Percentiles rank a stretch among this genome's conserved stretches.
Conservation (phyloP, 2,888 invertebrate species). For the Eristalis intricaria region DNA sequence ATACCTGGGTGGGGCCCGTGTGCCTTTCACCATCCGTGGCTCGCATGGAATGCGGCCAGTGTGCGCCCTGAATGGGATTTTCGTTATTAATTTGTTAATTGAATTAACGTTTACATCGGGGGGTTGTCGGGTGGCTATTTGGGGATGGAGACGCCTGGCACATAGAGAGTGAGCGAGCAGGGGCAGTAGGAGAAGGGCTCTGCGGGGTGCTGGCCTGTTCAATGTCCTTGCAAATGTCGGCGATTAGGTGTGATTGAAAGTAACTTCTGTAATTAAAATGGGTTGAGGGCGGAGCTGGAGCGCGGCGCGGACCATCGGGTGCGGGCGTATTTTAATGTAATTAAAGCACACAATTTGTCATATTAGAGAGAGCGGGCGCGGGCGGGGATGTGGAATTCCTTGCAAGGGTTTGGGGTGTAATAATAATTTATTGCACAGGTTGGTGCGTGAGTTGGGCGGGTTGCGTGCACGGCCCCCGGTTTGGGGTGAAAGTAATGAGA, state of each 20-base stretch:
- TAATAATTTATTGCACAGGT: neutral
- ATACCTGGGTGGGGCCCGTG: slow-evolving; percentile 18
- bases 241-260: slow-evolving; percentile 69
- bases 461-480: neutral
- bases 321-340: slow-evolving; percentile 61
- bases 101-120: slow-evolving; percentile 63
- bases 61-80: slow-evolving; percentile 55
- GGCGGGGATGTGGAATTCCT: neutral
- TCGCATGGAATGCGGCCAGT: slow-evolving; percentile 51
- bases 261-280: slow-evolving; percentile 67
- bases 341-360: slow-evolving; percentile 67
- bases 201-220: slow-evolving; percentile 30
- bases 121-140: neutral
- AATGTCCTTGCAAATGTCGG: slow-evolving; percentile 64
- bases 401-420: neutral
- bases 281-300: slow-evolving; percentile 34
- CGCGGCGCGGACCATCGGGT: slow-evolving; percentile 16
- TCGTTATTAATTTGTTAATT: slow-evolving; percentile 71
- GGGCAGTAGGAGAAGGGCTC: neutral
- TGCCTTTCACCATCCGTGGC: slow-evolving; percentile 26
- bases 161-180: neutral
- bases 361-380: slow-evolving; percentile 17
- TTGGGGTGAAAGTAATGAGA: neutral
- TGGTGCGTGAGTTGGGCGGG: neutral
- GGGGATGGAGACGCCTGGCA: neutral